Evolutionary conservation across 2,113 vertebrate genomes (phyloP), one percentile per base, ranked within the genome.

Genomic region (Notothenia rossii): DNA sequence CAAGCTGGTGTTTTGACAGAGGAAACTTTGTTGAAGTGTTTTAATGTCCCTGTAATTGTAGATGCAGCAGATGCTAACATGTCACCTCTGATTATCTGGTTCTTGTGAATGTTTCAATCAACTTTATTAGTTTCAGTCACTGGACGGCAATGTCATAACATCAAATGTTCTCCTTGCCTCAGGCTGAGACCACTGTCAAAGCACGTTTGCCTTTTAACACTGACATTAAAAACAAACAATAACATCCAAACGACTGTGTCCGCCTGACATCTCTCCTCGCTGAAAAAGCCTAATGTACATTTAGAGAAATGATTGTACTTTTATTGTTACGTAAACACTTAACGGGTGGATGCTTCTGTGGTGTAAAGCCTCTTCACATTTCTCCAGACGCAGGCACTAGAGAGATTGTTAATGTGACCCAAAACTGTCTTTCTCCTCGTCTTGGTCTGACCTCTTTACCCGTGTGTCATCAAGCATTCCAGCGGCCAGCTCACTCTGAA

Each of bases 371-470:
- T 58, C 46, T 40, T 40, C 10, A 17, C 46, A 15, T 74, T 29
- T 72, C 43, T 55, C 67, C 74, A 72, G 61, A n/a, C 33, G 77
- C 51, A 66, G 59, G 56, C 64, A 71, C 58, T 49, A 50, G 45
- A 65, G 55, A 14, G 76, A 58, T 59, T 77, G 20, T 73, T 48
- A 77, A 51, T 75, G 22, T 81, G 77, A 86, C 81, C 87, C 29
- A 29, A 78, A 86, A 80, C 78, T 73, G 81, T 59, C 77, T 65
- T 51, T 18, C 36, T 61, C 59, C 43, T 67, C 64, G 73, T 48
- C 70, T 78, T 29, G 40, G 46, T n/a, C 65, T 5, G 33, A n/a
- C 71, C 55, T 73, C 36, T 36, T 15, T 63, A 46, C 68, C 70
- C 22, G 33, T 15, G 46, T 70, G 81, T 79, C 81, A 81, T 51